These are phyloP conservation scores for Planiliza haematocheilus DNA, from an alignment of 2,113 vertebrate species.

Conservation along the genomic window DNA sequence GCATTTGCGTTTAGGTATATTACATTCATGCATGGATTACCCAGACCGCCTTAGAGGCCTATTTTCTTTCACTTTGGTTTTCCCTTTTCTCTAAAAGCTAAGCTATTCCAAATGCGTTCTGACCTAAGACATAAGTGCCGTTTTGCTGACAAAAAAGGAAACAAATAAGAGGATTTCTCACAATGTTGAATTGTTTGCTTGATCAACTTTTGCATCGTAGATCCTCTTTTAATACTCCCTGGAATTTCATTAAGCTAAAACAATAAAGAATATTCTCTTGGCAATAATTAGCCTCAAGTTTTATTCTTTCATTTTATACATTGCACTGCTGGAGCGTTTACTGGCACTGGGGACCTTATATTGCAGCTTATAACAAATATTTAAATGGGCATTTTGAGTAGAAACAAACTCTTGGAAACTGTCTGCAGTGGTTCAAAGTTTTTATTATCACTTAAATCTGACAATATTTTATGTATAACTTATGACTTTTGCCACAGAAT, in stretches of 20 bases:
- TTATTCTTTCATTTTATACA: background rate
- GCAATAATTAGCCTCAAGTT: background rate
- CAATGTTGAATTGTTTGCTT: background rate
- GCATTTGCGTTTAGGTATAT: too few relatives aligned
- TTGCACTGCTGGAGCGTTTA: constrained; percentile 4
- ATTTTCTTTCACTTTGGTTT: too few relatives aligned
- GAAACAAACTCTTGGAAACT: constrained; percentile 24
- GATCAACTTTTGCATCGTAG: background rate
- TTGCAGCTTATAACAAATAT: background rate
- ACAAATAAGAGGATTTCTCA: too few relatives aligned
- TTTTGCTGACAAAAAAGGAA: too few relatives aligned
- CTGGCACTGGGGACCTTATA: background rate
- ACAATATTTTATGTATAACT: constrained; percentile 68
- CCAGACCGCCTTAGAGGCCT: too few relatives aligned
- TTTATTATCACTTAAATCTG: constrained; percentile 59
- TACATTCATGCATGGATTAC: too few relatives aligned
- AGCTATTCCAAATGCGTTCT: too few relatives aligned
- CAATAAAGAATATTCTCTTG: constrained; percentile 20
- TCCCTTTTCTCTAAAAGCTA: too few relatives aligned
- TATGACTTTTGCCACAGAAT: constrained; percentile 55
- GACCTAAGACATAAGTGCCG: too few relatives aligned
- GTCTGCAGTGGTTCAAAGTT: constrained; percentile 35
- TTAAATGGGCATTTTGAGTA: background rate
- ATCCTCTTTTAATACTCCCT: background rate
- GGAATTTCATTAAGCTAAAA: constrained; percentile 1